These are phyloP conservation scores for Uloborus diversus DNA, from an alignment of 1,140 invertebrate species.

Conservation along the genomic window DNA sequence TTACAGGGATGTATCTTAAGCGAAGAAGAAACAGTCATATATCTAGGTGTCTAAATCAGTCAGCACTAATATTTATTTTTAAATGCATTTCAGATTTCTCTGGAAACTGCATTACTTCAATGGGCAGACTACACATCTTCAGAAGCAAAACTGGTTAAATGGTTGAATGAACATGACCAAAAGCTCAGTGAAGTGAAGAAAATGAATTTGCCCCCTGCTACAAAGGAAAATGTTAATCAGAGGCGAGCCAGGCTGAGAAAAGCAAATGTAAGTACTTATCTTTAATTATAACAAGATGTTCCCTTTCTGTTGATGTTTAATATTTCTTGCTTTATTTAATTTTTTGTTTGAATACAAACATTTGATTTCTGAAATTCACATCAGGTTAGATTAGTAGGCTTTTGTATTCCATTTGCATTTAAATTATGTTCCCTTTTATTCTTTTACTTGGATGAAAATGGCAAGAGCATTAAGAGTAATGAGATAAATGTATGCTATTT, in stretches of 20 bases:
- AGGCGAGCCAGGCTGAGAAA: conserved; percentile 49
- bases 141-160: conserved; percentile 89
- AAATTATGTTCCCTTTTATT: too few relatives aligned
- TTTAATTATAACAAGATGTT: background rate
- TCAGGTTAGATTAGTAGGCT: too few relatives aligned
- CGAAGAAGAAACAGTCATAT: too few relatives aligned
- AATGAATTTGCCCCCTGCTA: conserved; percentile 11
- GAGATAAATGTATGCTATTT: too few relatives aligned
- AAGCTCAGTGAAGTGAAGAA: conserved; percentile 89
- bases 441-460: too few relatives aligned
- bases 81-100: conserved; percentile 75
- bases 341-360: too few relatives aligned
- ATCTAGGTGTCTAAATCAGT: too few relatives aligned
- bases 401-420: too few relatives aligned
- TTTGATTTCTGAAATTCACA: background rate
- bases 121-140: conserved; percentile 96
- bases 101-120: conserved; percentile 90
- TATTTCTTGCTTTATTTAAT: too few relatives aligned
- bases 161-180: conserved; percentile 93
- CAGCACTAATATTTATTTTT: too few relatives aligned
- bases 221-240: conserved; percentile 54
- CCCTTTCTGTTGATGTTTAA: background rate
- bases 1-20: too few relatives aligned
- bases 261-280: conserved; percentile 50
- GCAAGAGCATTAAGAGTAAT: too few relatives aligned